phyloP scores from a whole-genome alignment of 2,797 vertebrate species.

The Loris lydekkerianus region DNA sequence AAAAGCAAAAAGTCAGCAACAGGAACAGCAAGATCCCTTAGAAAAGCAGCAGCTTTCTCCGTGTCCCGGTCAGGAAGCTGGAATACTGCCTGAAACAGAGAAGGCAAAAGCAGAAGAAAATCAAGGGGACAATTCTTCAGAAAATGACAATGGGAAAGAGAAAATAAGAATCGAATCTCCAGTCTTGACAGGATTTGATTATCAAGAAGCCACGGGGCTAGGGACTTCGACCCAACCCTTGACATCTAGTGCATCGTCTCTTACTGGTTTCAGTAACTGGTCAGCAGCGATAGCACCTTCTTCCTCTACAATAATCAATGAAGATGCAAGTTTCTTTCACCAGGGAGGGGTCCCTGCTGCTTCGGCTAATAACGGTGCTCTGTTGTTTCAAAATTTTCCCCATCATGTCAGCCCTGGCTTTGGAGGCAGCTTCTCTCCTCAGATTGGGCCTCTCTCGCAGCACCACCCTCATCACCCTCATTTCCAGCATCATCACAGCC shows the following conservation, averaged over 20 bases:
- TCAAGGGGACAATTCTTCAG: conserved; percentile 94
- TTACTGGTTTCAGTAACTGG: conserved; percentile 99
- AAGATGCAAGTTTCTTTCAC: conserved; percentile 98
- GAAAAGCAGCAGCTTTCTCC: conserved; percentile 98
- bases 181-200: conserved; percentile 97
- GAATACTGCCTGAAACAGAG: conserved; percentile 95
- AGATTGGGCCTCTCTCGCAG: conserved; percentile 98
- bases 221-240: conserved; percentile 95
- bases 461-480: conserved; percentile 98
- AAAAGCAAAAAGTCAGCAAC: conserved; percentile 96
- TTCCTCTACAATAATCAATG: conserved; percentile 96
- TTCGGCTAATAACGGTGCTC: conserved; percentile 96
- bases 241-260: conserved; percentile 96
- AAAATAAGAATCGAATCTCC: conserved; percentile 98
- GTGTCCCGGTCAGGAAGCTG: conserved; percentile 94
- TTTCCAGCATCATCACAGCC: conserved; percentile 97
- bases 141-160: conserved; percentile 95
- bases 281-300: conserved; percentile 97
- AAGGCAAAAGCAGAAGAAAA: conserved; percentile 94
- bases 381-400: conserved; percentile 99
- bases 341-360: conserved; percentile 93
- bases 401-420: conserved; percentile 98
- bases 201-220: conserved; percentile 96
- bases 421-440: conserved; percentile 97
- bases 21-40: conserved; percentile 97